Conservation (phyloP, 2,797 vertebrate genomes). For the Staurois parvus region DNA sequence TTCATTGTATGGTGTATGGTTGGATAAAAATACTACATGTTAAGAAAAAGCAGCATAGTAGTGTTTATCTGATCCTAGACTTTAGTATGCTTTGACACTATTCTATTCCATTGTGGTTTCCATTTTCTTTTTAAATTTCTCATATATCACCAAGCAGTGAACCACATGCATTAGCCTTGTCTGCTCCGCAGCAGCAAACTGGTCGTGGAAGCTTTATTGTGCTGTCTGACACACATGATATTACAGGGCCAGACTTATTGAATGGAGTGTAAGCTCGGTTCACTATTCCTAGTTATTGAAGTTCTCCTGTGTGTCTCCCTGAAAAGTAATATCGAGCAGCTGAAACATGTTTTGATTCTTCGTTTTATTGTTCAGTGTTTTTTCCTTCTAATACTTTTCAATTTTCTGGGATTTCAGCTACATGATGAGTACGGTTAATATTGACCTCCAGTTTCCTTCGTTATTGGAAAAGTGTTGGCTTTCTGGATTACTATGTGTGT, state of each 20-base stretch:
- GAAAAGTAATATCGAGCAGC: slow-evolving; percentile 37
- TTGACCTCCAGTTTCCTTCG: slow-evolving; percentile 12
- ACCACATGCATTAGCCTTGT: background rate
- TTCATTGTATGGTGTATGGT: too few species aligned
- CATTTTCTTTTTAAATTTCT: slow-evolving; percentile 7
- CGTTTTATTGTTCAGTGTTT: slow-evolving; percentile 44
- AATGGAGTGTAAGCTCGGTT: background rate
- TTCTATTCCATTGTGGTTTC: slow-evolving; percentile 9
- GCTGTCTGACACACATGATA: slow-evolving; percentile 12
- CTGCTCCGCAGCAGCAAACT: background rate
- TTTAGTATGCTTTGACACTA: background rate
- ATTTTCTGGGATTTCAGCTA: slow-evolving; percentile 28
- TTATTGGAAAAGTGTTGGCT: slow-evolving; percentile 26
- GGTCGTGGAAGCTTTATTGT: slow-evolving; percentile 7
- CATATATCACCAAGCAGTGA: background rate
- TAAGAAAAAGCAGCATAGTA: too few species aligned
- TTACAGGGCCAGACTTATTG: slow-evolving; percentile 14
- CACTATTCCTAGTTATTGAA: slow-evolving; percentile 16
- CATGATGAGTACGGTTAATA: slow-evolving; percentile 42
- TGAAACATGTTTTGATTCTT: slow-evolving; percentile 31
- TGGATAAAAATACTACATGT: too few species aligned
- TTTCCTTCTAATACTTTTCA: slow-evolving; percentile 37
- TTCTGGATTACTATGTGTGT: background rate
- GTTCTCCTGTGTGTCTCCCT: slow-evolving; percentile 29
- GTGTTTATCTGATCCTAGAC: too few species aligned